Evolutionary conservation across 2,888 invertebrate genomes (phyloP), one percentile per base, ranked within the genome.

Genomic region (Zygothrica quintamaculata): DNA sequence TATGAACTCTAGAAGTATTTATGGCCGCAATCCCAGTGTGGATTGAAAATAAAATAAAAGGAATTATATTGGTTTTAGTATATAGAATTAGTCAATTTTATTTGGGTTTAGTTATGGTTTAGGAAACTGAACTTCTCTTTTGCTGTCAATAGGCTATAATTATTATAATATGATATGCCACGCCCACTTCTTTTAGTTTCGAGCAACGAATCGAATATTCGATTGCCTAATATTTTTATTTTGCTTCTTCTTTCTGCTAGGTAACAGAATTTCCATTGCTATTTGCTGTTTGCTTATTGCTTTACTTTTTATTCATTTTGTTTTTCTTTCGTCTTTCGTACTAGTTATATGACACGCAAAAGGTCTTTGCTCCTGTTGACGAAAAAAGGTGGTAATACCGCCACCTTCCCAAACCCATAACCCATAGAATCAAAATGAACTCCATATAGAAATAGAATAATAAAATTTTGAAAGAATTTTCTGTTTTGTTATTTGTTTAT

Each of bases 301-400:
- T 56, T 64, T 62, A 22, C 26, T 53, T 69, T 46, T 43, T 22
- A 33, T 64, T 59, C 52, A 37, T 59, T 55, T 60, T 62, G 34
- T 16, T 46, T 29, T 53, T 37, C 43, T 46, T 43, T 29, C 18
- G 22, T 50, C 40, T 65, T 61, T 26, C 46, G 43, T 56, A 7
- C 29, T 7, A 9, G 3, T 29, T 29, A 9, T 29, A 48, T 64
- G 73, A 56, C 79, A 80, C 84, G 79, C 86, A 59, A 80, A 65
- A 80, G 79, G 79, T 80, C 79, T 82, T 80, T 80, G 79, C 86
- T 78, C 79, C 69, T 80, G 66, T 62, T 57, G 39, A 62, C 43
- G 43, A 37, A 36, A 57, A 43, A 55, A 66, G 64, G 52, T 76
- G 64, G 55, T 55, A 43, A 36, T 50, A 26, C 26, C 26, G 8